phyloP scores from a whole-genome alignment of 2,113 vertebrate species.

The Climacteris rufus region DNA sequence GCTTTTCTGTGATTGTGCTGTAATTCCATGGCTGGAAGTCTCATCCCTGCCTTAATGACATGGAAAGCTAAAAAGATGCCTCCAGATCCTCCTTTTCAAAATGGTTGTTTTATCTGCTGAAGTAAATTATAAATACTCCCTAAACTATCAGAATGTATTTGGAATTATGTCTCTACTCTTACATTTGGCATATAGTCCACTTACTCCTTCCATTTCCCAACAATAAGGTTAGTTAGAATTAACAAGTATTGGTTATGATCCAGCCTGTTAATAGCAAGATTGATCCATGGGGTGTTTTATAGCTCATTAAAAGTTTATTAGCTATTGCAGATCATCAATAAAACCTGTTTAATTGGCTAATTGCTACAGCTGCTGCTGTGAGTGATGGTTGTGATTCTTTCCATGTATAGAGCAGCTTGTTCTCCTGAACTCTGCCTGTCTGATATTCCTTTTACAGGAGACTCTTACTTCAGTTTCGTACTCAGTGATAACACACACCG shows the following conservation, averaged over 20 bases:
- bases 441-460: not conserved
- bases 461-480: not conserved
- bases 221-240: slow-evolving; percentile 10
- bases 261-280: slow-evolving; percentile 37
- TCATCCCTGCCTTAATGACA: not conserved
- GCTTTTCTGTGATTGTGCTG: not conserved
- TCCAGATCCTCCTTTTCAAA: not conserved
- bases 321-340: slow-evolving; percentile 42
- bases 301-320: slow-evolving; percentile 55
- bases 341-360: slow-evolving; percentile 45
- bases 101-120: not conserved
- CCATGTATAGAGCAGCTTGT: not conserved
- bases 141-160: not conserved
- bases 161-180: not conserved
- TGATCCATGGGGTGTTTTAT: slow-evolving; percentile 25
- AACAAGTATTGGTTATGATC: slow-evolving; percentile 20
- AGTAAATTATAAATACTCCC: not conserved
- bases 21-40: not conserved
- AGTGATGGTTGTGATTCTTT: not conserved
- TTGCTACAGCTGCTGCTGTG: slow-evolving; percentile 43
- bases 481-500: not conserved
- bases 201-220: not conserved
- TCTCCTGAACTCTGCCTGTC: not conserved
- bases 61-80: not conserved
- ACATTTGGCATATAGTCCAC: not conserved